phyloP scores from a whole-genome alignment of 64 coral and sea anemone species.

The Montipora capricornis region DNA sequence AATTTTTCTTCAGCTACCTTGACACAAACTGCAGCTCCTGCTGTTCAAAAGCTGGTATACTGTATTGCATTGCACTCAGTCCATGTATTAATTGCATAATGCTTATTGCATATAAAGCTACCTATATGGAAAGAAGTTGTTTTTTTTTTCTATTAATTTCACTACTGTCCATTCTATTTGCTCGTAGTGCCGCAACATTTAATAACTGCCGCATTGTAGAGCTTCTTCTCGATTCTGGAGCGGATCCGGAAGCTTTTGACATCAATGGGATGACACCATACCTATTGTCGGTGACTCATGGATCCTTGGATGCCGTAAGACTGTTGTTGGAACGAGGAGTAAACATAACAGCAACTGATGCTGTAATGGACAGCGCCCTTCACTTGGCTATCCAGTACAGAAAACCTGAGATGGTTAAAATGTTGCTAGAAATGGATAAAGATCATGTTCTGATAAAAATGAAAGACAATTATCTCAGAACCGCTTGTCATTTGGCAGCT shows the following conservation, averaged over 20 bases:
- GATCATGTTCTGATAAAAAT: neutral
- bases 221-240: conserved; percentile 46
- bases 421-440: conserved; percentile 5
- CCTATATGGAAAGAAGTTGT: too few relatives aligned
- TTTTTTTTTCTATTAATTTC: neutral
- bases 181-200: conserved; percentile 13
- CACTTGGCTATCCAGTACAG: conserved; percentile 11
- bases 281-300: conserved; percentile 6
- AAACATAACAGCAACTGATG: neutral
- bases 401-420: conserved; percentile 7
- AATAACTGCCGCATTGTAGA: conserved; percentile 35
- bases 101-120: too few relatives aligned
- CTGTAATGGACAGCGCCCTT: neutral
- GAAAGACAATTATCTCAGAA: conserved; percentile 2
- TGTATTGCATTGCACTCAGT: too few relatives aligned
- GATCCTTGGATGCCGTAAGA: neutral
- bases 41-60: too few relatives aligned
- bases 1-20: too few relatives aligned
- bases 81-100: too few relatives aligned
- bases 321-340: conserved; percentile 48
- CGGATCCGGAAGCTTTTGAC: conserved; percentile 7
- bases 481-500: conserved; percentile 14
- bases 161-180: neutral
- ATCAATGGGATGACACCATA: conserved; percentile 1
- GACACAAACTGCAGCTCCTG: too few relatives aligned